Conservation (phyloP, 1,140 invertebrate genomes). For the Penaeus chinensis region DNA sequence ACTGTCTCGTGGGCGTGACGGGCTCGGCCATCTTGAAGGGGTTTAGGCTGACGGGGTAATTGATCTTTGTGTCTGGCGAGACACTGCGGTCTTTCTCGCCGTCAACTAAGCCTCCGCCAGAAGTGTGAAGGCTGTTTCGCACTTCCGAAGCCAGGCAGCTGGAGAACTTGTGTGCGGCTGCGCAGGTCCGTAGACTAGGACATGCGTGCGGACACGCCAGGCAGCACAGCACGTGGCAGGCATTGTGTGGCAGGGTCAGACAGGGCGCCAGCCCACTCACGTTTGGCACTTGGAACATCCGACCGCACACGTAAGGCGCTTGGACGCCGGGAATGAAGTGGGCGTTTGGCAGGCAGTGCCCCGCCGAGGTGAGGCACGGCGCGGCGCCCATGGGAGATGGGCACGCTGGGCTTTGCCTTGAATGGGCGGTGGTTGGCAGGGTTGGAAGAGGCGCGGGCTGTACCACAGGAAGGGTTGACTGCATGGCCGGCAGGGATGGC, state of each 20-base stretch:
- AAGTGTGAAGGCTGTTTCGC: constrained; percentile 35
- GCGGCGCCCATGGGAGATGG: not conserved
- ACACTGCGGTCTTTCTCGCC: constrained; percentile 26
- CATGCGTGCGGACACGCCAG: constrained; percentile 45
- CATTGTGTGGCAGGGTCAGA: constrained; percentile 16
- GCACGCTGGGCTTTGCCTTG: no score
- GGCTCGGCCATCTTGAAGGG: constrained; percentile 2
- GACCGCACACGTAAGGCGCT: constrained; percentile 50
- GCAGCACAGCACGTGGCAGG: constrained; percentile 46
- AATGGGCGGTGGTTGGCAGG: no score
- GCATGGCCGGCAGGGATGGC: no score
- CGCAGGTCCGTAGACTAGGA: not conserved
- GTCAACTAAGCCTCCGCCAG: constrained; percentile 45
- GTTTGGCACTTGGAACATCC: constrained; percentile 42
- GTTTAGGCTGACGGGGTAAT: constrained; percentile 30
- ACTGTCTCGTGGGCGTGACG: not conserved
- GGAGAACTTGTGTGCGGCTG: not conserved
- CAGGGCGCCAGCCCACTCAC: not conserved
- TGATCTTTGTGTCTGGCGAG: constrained; percentile 29
- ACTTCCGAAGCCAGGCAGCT: constrained; percentile 21
- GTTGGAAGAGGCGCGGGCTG: not conserved
- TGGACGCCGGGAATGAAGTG: constrained; percentile 32
- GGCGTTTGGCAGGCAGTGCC: constrained; percentile 21
- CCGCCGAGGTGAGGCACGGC: constrained; percentile 13
- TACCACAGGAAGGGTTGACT: no score